These are phyloP conservation scores for Piaya cayana DNA, from an alignment of 2,113 vertebrate species.

Conservation along the genomic window DNA sequence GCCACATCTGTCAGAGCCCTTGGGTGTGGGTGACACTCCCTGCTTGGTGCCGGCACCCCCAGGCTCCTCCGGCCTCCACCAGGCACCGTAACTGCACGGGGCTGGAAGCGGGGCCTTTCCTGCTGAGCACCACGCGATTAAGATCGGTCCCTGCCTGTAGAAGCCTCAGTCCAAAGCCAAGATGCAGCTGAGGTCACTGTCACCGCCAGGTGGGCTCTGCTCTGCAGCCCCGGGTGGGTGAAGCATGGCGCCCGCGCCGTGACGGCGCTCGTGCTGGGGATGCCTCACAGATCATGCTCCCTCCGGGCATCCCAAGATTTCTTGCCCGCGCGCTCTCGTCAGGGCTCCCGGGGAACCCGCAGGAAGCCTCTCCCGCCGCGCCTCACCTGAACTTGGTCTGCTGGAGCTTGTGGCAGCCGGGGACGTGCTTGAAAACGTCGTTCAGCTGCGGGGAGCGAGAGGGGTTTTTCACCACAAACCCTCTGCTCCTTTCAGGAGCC, in stretches of 20 bases:
- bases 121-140: fast-evolving
- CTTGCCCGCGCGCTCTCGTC: background rate
- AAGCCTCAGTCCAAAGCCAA: background rate
- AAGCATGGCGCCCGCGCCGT: background rate
- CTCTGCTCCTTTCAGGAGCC: background rate
- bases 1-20: background rate
- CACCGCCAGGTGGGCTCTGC: background rate
- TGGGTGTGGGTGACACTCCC: background rate
- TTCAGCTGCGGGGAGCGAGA: constrained; percentile 81
- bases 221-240: background rate
- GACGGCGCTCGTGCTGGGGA: background rate
- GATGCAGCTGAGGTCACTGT: background rate
- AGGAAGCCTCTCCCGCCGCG: background rate
- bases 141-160: background rate
- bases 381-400: constrained; percentile 92
- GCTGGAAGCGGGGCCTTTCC: background rate
- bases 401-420: constrained; percentile 84
- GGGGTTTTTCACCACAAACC: background rate
- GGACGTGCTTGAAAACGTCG: constrained; percentile 86
- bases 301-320: background rate
- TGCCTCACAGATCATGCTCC: background rate
- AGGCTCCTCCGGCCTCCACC: background rate
- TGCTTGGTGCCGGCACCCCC: background rate
- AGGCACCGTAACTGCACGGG: background rate
- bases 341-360: background rate